Percentiles rank a stretch among this genome's conserved stretches.
phyloP scores from a whole-genome alignment of 1,140 invertebrate species.

The Maniola jurtina region DNA sequence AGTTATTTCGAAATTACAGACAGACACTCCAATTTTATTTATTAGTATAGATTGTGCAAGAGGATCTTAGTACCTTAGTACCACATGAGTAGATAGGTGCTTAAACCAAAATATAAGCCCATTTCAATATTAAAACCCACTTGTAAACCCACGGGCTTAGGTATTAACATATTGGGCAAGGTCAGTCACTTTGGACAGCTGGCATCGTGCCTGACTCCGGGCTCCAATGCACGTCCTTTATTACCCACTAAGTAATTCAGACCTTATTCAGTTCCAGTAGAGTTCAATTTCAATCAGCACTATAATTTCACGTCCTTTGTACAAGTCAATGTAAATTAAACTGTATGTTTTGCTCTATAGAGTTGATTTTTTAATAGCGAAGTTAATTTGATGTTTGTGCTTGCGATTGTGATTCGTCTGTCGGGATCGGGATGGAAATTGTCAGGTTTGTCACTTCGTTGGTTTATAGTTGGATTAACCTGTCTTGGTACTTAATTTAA shows the following conservation, averaged over 20 bases:
- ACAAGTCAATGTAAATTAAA: too few species aligned
- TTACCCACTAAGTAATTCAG: background rate
- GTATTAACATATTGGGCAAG: conserved; percentile 16
- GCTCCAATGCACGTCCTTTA: conserved; percentile 6
- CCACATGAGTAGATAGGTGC: too few species aligned
- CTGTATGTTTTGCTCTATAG: too few species aligned
- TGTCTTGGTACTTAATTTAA: background rate
- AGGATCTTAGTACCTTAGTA: too few species aligned
- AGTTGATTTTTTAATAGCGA: background rate
- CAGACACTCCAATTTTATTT: too few species aligned
- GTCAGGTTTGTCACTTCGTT: background rate
- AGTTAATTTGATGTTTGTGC: background rate
- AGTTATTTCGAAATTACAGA: too few species aligned
- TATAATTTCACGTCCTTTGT: background rate
- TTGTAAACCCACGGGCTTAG: background rate
- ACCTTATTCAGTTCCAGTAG: background rate
- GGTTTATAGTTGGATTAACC: conserved; percentile 1
- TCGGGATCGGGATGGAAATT: background rate
- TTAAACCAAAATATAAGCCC: background rate
- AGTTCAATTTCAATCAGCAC: background rate
- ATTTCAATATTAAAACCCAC: conserved; percentile 11
- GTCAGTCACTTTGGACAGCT: conserved; percentile 13
- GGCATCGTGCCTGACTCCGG: conserved; percentile 10
- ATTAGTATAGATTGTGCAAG: too few species aligned
- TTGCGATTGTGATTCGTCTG: background rate